Percentiles rank a stretch among this genome's conserved stretches.
These are phyloP conservation scores for Haliaeetus leucogaster DNA, from an alignment of 2,113 vertebrate species.

Conservation along the genomic window DNA sequence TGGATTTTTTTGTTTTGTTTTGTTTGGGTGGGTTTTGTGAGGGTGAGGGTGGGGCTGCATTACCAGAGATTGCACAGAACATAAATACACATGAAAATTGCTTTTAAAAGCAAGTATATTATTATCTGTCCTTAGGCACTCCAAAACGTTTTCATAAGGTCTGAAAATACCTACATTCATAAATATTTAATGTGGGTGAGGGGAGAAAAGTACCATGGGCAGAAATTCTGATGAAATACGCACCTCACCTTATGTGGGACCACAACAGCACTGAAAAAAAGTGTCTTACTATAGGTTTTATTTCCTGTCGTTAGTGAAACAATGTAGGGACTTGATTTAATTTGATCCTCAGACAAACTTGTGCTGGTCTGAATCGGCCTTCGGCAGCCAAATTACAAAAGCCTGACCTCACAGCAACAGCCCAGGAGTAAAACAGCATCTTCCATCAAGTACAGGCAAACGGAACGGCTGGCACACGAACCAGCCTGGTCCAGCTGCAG, in stretches of 20 bases:
- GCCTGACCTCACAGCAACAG: not conserved
- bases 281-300: not conserved
- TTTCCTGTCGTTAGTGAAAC: not conserved
- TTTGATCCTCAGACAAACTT: not conserved
- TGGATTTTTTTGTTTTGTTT: not conserved
- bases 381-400: not conserved
- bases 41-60: not conserved
- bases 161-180: not conserved
- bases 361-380: not conserved
- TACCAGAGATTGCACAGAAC: not conserved
- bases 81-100: not conserved
- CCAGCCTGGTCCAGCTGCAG: not conserved
- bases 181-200: not conserved
- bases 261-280: not conserved
- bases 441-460: not conserved
- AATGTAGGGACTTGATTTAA: not conserved
- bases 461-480: fast-evolving
- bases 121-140: not conserved
- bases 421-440: not conserved
- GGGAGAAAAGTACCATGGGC: not conserved
- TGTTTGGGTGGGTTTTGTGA: not conserved
- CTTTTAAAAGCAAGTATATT: not conserved
- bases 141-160: not conserved
- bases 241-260: not conserved
- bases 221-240: not conserved